Percentiles rank a stretch among this genome's conserved stretches.
These are phyloP conservation scores for Nannospalax galili DNA, from an alignment of 2,113 vertebrate genomes.

Conservation along the genomic window DNA sequence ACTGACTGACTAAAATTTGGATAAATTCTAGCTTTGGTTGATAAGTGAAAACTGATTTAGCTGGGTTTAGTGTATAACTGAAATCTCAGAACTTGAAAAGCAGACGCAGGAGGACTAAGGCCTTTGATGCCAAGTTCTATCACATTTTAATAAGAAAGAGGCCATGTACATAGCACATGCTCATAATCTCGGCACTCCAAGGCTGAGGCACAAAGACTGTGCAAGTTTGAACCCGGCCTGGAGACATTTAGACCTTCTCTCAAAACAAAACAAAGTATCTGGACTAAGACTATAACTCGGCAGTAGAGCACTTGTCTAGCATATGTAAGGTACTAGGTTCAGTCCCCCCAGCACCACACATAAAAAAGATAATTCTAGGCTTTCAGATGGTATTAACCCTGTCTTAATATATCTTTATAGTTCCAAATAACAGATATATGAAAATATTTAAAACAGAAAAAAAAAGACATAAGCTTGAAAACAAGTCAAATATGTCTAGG, in stretches of 20 bases:
- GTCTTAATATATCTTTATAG: background rate
- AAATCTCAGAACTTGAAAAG: background rate
- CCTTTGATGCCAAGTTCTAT: background rate
- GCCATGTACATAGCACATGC: background rate
- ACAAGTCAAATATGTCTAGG: background rate
- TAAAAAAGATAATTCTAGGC: background rate
- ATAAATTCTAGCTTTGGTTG: background rate
- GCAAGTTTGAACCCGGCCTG: background rate
- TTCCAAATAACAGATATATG: background rate
- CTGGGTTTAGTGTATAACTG: background rate
- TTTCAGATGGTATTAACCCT: background rate
- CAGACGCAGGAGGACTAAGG: background rate
- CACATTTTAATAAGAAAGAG: background rate
- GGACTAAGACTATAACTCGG: background rate
- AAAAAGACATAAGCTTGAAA: background rate
- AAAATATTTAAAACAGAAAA: no score
- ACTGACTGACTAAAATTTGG: background rate
- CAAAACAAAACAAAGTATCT: background rate
- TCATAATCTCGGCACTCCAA: background rate
- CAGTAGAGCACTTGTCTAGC: background rate
- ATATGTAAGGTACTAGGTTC: background rate
- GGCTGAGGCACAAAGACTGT: background rate
- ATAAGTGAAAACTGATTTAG: background rate
- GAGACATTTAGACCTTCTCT: background rate
- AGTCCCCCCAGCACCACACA: background rate